Evolutionary conservation across 2,888 invertebrate genomes (phyloP), one percentile per base, ranked within the genome.

Genomic region (Stictocephala bisonia): DNA sequence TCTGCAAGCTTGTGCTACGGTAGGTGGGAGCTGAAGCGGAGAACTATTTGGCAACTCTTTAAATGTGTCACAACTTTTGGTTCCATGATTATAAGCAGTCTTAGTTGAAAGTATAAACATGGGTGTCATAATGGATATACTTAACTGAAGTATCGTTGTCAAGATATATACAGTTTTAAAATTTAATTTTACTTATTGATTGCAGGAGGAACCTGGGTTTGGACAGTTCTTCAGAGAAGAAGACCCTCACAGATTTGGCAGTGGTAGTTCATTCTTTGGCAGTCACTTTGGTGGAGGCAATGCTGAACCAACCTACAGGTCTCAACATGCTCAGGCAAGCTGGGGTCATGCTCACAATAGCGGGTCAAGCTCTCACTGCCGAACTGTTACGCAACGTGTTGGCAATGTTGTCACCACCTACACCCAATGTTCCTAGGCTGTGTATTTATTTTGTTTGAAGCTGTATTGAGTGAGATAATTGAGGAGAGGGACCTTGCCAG

Each of bases 321-420:
- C 15, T 1, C 40, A 56, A 20, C 56, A 58, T n/a, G n/a, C 4
- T n/a, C 44, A 26, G 7, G 15, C 9, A 18, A 7, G 9, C 11
- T 51, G 51, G 20, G 22, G 70, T n/a, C 50, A 35, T n/a, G 26
- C 24, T 6, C 22, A 40, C 3, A 29, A 15, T 3, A n/a, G 69
- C 27, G 29, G 29, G 22, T 3, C 31, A 31, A 53, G 56, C 11
- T 48, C 41, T 2, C 44, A 56, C 18, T 72, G 72, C 18, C 51
- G 44, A 3, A 72, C 72, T 15, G 56, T 72, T 9, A 72, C 72
- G 3, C 56, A 72, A 48, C 35, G 56, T n/a, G 29, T 72, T n/a
- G 72, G 72, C 40, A 72, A 72, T 50, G 44, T 41, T 13, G 68
- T 72, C 56, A 72, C 68, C 31, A 72, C 72, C 15, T 67, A 72